Percentiles rank a stretch among this genome's conserved stretches.
Evolutionary conservation across 2,113 vertebrate species (phyloP).

Genomic region (Cacatua alba): DNA sequence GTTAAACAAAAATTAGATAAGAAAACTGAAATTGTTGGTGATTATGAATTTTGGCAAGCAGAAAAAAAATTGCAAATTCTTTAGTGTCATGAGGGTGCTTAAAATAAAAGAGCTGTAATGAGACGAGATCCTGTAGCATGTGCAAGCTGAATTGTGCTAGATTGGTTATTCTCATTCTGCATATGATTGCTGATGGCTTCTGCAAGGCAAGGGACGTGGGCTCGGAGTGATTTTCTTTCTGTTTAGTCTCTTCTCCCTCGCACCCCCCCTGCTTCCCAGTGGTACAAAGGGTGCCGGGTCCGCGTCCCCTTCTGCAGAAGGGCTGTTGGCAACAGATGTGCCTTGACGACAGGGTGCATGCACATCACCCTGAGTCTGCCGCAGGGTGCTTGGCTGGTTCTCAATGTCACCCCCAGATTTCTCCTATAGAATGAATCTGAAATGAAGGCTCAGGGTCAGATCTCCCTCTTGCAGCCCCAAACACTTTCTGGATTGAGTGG

Average conservation of each 20-base stretch:
- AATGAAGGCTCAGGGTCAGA: background rate
- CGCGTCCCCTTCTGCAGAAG: background rate
- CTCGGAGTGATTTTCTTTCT: conserved; percentile 55
- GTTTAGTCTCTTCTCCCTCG: conserved; percentile 16
- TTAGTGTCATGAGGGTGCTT: conserved; percentile 66
- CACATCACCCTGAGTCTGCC: background rate
- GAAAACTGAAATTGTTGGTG: conserved; percentile 49
- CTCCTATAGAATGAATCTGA: background rate
- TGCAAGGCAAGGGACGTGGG: conserved; percentile 47
- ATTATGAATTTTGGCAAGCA: conserved; percentile 66
- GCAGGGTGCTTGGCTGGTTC: background rate
- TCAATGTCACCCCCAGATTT: background rate
- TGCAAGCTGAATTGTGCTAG: conserved; percentile 70
- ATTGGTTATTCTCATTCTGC: conserved; percentile 72
- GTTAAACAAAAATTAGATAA: conserved; percentile 43
- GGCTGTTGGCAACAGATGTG: conserved; percentile 56
- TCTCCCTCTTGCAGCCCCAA: background rate
- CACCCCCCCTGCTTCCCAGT: conserved; percentile 18
- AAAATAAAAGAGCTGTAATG: conserved; percentile 74
- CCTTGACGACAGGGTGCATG: conserved; percentile 44
- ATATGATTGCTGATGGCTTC: conserved; percentile 67
- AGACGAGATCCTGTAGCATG: conserved; percentile 67
- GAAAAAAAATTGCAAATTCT: conserved; percentile 61
- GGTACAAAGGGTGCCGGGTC: conserved; percentile 30
- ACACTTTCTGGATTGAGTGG: background rate